Conservation (phyloP, 1,140 invertebrate genomes). For the Lepidurus apus region DNA sequence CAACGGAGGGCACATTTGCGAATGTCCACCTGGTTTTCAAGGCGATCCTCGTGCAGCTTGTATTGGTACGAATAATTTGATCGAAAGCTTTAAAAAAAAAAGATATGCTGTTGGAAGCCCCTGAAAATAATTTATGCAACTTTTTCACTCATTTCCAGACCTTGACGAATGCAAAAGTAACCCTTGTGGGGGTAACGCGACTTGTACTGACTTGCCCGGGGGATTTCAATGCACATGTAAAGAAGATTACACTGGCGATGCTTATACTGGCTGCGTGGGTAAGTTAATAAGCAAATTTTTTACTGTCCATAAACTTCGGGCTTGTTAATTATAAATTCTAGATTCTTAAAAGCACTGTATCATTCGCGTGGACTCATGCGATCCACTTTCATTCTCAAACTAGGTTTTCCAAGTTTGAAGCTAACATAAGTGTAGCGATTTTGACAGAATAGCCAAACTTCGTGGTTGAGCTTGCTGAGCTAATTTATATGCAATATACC, state of each 20-base stretch:
- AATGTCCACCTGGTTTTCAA: conserved; percentile 71
- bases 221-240: conserved; percentile 77
- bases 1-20: conserved; percentile 69
- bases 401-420: too few species aligned
- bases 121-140: conserved; percentile 1
- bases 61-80: conserved; percentile 52
- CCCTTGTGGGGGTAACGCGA: conserved; percentile 75
- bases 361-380: too few species aligned
- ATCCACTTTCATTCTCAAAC: too few species aligned
- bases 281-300: conserved; percentile 39
- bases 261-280: conserved; percentile 68
- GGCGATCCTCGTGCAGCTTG: conserved; percentile 65
- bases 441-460: too few species aligned
- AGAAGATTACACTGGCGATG: conserved; percentile 77
- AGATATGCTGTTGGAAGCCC: conserved; percentile 4
- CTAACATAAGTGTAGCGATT: too few species aligned
- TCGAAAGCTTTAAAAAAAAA: background rate
- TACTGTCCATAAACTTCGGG: too few species aligned
- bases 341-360: too few species aligned
- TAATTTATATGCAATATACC: too few species aligned
- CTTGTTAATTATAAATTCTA: too few species aligned
- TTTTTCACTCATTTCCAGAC: conserved; percentile 53
- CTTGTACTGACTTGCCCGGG: conserved; percentile 79
- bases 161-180: conserved; percentile 80
- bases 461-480: too few species aligned